Base-by-base conservation (phyloP, 2,113 vertebrate genomes). In the Ceyx cyanopectus region DNA sequence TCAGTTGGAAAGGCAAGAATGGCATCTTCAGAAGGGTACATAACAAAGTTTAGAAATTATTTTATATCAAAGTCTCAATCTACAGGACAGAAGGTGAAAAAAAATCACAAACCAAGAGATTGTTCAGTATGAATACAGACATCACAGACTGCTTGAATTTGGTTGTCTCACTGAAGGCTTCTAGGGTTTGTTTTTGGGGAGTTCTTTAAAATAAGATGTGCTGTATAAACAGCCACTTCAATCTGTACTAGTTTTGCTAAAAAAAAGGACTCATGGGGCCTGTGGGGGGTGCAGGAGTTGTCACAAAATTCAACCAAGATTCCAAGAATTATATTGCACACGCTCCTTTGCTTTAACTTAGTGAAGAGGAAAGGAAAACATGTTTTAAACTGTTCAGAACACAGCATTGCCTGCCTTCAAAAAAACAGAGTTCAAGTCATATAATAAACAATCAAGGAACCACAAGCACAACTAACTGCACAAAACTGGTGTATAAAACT, bases 221-320 rank as follows among this genome's bases (percentile, higher is more conserved):
- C 13, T 84, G 14, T 7, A 45, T 20, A 60, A 89, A 78, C 20
- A 75, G 11, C 14, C 43, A 56, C 34, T 78, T 70, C 81, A 67
- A 70, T 17, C 53, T 51, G n/a, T 4, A 10, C 5, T 61, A 14
- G 20, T 77, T 54, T 65, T 10, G 57, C 19, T 34, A 65, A 89
- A 66, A 75, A 75, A 54, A 50, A 58, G 19, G 30, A 66, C 27
- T 16, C 43, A 30, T 6, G 19, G 22, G 19, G 12, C 76, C 30
- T n/a, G n/a, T n/a, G n/a, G n/a, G n/a, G n/a, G n/a, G n/a, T n/a
- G n/a, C n/a, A n/a, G n/a, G n/a, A n/a, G 94, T 99, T 99, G 94
- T 99, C 99, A 89, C 98, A 99, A 86, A 99, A 97, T 75, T 99
- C 99, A 95, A 99, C 96, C 96, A 99, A 95, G 73, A 98, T 98